Conservation (phyloP, 1,140 invertebrate species). For the Saccostrea echinata region DNA sequence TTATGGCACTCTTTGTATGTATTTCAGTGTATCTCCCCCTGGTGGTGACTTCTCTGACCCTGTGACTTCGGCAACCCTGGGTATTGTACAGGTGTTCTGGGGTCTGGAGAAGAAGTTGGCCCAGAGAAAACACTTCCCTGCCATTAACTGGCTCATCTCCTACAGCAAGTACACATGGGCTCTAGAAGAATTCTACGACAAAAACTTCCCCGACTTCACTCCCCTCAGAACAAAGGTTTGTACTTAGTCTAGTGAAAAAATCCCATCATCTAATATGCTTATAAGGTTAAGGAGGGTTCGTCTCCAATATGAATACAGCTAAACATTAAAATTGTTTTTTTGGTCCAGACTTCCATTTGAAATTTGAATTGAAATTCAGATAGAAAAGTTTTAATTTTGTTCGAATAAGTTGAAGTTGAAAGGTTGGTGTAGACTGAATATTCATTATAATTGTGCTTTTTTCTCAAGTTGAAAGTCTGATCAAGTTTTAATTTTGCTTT, state of each 20-base stretch:
- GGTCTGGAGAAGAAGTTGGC: conserved; percentile 99
- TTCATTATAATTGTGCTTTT: too few species aligned
- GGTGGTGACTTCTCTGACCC: conserved; percentile 99
- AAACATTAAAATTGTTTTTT: too few species aligned
- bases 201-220: conserved; percentile 99
- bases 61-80: conserved; percentile 98
- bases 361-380: too few species aligned
- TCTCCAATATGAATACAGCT: too few species aligned
- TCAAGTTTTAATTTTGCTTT: too few species aligned
- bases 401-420: too few species aligned
- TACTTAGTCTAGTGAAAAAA: neutral
- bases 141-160: conserved; percentile 99
- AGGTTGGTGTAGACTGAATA: too few species aligned
- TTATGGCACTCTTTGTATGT: neutral
- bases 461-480: too few species aligned
- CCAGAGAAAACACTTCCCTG: conserved; percentile 99
- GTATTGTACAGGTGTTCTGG: conserved; percentile 99
- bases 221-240: conserved; percentile 84
- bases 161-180: conserved; percentile 99
- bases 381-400: too few species aligned
- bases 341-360: too few species aligned
- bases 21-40: conserved; percentile 93
- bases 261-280: too few species aligned
- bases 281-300: too few species aligned
- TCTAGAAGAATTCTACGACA: conserved; percentile 99